Conservation (phyloP, 1,140 invertebrate genomes). For the Zaprionus lachaisei region DNA sequence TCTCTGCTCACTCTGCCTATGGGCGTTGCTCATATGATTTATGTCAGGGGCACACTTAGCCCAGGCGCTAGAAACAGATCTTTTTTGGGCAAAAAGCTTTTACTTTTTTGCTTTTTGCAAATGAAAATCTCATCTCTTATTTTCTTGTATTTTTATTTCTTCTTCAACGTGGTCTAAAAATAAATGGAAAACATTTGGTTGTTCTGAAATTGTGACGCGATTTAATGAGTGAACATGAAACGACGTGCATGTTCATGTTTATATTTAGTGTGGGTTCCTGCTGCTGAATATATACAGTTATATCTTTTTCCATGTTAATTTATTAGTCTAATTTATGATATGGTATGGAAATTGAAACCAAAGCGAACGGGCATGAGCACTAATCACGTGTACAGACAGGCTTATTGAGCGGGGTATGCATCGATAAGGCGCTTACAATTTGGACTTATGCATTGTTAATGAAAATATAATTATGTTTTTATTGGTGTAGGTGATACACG, state of each 20-base stretch:
- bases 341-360: conserved; percentile 7
- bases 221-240: conserved; percentile 57
- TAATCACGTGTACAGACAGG: conserved; percentile 50
- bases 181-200: conserved; percentile 22
- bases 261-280: conserved; percentile 28
- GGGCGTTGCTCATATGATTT: conserved; percentile 40
- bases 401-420: neutral
- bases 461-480: conserved; percentile 80
- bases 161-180: conserved; percentile 11
- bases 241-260: conserved; percentile 29
- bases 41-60: conserved; percentile 71
- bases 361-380: conserved; percentile 14
- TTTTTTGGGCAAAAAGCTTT: conserved; percentile 51
- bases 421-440: conserved; percentile 66
- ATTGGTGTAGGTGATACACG: conserved; percentile 30
- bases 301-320: conserved; percentile 16
- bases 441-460: conserved; percentile 80
- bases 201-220: conserved; percentile 67
- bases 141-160: neutral
- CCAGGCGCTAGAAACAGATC: conserved; percentile 3
- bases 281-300: conserved; percentile 8
- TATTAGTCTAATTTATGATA: conserved; percentile 35
- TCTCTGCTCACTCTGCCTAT: neutral
- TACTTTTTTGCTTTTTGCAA: conserved; percentile 28
- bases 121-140: neutral